Conservation (phyloP, 2,113 vertebrate genomes). For the Urocitellus parryii region DNA sequence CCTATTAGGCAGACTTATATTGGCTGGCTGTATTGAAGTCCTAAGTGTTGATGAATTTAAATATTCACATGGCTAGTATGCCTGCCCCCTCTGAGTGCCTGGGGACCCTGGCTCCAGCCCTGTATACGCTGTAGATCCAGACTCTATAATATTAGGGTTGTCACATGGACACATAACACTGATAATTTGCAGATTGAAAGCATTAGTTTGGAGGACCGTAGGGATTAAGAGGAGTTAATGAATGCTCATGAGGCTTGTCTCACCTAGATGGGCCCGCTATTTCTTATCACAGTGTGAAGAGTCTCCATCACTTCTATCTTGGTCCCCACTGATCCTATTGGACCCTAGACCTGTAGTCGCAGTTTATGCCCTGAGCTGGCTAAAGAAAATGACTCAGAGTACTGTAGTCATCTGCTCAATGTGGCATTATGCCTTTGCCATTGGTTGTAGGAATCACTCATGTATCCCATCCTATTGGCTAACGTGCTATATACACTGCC, state of each 20-base stretch:
- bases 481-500: neutral
- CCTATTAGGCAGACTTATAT: neutral
- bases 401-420: neutral
- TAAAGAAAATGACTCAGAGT: neutral
- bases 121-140: neutral
- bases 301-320: accelerated
- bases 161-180: neutral
- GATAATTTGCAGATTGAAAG: neutral
- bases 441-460: neutral
- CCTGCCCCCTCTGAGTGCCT: neutral
- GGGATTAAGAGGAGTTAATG: neutral
- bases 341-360: neutral
- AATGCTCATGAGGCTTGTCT: neutral
- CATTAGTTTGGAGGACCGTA: accelerated
- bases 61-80: neutral
- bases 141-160: neutral
- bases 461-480: too few relatives aligned
- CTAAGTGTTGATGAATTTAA: neutral
- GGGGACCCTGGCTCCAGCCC: neutral
- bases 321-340: neutral
- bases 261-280: neutral
- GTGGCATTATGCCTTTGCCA: neutral
- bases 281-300: neutral
- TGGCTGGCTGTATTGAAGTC: neutral
- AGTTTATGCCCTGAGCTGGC: neutral